These are phyloP conservation scores for Turdus rufiventris DNA, from an alignment of 2,113 vertebrate species.

Conservation along the genomic window DNA sequence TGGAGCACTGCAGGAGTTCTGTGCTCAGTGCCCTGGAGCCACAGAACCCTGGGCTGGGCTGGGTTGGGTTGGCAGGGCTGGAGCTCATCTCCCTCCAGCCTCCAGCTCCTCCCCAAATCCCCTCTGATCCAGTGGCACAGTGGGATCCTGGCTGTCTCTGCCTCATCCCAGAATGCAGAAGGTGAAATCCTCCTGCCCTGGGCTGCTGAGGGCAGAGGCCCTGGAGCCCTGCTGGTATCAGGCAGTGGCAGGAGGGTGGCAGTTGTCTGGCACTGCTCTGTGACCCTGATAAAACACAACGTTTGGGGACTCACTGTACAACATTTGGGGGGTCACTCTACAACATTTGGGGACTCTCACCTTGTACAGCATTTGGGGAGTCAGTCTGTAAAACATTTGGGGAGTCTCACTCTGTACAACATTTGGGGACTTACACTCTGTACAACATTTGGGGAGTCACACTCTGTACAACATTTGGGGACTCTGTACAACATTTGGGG, in stretches of 20 bases:
- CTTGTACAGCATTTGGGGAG: too few relatives aligned
- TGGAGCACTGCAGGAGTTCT: neutral
- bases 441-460: too few relatives aligned
- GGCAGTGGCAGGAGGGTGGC: neutral
- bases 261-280: neutral
- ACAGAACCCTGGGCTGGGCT: fast-evolving
- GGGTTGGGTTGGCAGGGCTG: neutral
- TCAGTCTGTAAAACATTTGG: too few relatives aligned
- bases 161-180: fast-evolving
- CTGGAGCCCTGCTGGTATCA: fast-evolving
- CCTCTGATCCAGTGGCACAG: fast-evolving
- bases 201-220: too few relatives aligned
- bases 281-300: fast-evolving
- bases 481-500: too few relatives aligned
- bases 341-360: too few relatives aligned
- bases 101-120: too few relatives aligned
- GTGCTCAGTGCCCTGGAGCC: fast-evolving
- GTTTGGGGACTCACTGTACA: too few relatives aligned
- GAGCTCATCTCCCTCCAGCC: neutral
- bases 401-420: too few relatives aligned
- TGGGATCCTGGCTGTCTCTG: neutral
- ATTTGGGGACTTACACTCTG: too few relatives aligned
- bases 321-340: too few relatives aligned
- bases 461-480: too few relatives aligned
- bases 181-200: neutral